Evolutionary conservation across 1,140 invertebrate genomes (phyloP), one percentile per base, ranked within the genome.

Genomic region (Cotesia vestalis): DNA sequence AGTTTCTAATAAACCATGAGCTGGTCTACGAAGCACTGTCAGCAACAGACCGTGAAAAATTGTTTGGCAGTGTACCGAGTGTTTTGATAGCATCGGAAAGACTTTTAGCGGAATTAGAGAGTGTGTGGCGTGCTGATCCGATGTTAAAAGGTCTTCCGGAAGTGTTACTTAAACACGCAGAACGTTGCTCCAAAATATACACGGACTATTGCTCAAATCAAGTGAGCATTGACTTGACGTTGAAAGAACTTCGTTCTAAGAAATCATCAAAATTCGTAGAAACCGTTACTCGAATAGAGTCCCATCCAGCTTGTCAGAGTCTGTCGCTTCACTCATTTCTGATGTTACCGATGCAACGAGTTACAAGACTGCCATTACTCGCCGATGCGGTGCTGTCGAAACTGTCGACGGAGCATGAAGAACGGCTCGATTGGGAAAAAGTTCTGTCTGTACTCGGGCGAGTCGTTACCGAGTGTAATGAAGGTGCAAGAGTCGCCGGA

Each of bases 341-440:
- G 70, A 94, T 98, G 92, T 88, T 98, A 77, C 97, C 97, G n/a
- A 98, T 98, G 96, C 97, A 99, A 87, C 89, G 97, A 71, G 93
- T 98, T 62, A 98, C 96, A 0, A 84, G 97, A 59, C 89, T 98
- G 81, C 97, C 97, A n/a, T 89, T 98, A 60, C 89, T 99, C 52
- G 87, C 96, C 61, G 95, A 96, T 85, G 95, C 95, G 8, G 93
- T 97, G 70, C 90, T 95, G 73, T 92, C 93, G 78, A 89, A 94
- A 79, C 86, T 97, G 52, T 86, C 90, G 20, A 80, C 88, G 4
- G 88, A 89, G 72, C 90, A 93, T 84, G 81, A 86, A 20, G 93
- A 96, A 82, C 93, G 94, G 86, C 88, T 91, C 46, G 88, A 89
- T 61, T 96, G 95, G 87, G 91, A 94, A 82, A 88, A 90, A 73